Base-by-base conservation (phyloP, 2,797 vertebrate genomes). In the Pygocentrus nattereri region DNA sequence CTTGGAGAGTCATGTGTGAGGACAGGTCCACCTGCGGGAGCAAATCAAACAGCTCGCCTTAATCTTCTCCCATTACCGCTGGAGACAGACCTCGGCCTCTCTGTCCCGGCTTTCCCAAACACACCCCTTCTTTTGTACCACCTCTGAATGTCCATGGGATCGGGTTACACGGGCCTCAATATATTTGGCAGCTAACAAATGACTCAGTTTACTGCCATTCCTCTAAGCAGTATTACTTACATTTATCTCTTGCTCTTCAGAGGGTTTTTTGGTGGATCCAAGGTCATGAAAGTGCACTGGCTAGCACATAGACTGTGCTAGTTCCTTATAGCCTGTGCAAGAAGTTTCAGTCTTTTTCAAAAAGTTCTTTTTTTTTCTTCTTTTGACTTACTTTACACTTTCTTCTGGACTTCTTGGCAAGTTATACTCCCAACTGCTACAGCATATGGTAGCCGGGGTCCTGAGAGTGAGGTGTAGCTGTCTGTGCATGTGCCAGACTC, bases 361-460 rank as follows among this genome's bases (percentile, higher is more conserved):
- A 15, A 31, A 74, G 70, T 44, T 68, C 1, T 25, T 3, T 59
- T 59, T 21, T 5, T 18, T 72, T 56, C 75, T 30, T 4, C 27
- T 18, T 76, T 68, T 16, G 27, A 50, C 58, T 49, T 65, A 67
- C 49, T 82, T 81, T 64, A 58, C 67, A 68, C n/a, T 41, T 21
- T 68, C 72, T 70, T 84, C 73, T 85, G 78, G 21, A 76, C 76
- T 79, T 83, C 62, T 81, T 79, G 85, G 86, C 87, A 85, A 86
- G 80, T 85, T 77, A 49, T 62, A 72, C 73, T 19, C 67, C 89
- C 89, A 89, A 88, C 85, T 91, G 89, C 78, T 89, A 83, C 82
- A 92, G 88, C 95, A 96, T 94, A 95, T 95, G 94, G 94, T 87
- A 92, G 90, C 91, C 90, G 88, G 84, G 89, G 91, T 93, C 91